Evolutionary conservation across 2,113 vertebrate species (phyloP), one percentile per base, ranked within the genome.

Genomic region (Prionailurus viverrinus): DNA sequence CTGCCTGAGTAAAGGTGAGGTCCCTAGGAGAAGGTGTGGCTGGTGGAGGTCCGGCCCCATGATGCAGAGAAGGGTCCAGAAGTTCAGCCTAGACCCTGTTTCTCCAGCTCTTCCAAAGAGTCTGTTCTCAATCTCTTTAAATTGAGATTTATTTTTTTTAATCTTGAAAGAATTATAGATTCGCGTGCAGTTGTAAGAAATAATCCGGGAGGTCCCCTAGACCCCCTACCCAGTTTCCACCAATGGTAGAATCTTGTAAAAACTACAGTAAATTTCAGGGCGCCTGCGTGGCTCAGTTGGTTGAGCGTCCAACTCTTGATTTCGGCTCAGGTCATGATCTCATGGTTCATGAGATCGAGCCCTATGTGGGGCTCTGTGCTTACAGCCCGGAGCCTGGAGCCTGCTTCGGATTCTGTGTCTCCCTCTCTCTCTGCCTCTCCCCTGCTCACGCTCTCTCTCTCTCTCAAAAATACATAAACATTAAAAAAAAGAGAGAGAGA

Each of bases 271-370:
- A 58, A 58, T 58, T 23, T 58, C 58, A 58, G 58, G 58, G 58
- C 2, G 7, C 19, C 19, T 23, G 58, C 19, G 0, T 0, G 21
- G 58, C 19, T 58, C 19, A 23, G 2, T 58, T 3, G 58, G 58
- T 21, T 58, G 19, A 58, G 21, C 8, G 58, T 58, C 58, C 16
- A 18, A 58, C 58, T 58, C 58, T 58, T 58, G 58, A 58, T 58
- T 58, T 58, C 19, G 7, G 19, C 58, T 23, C 58, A 9, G 58
- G 58, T 58, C 19, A 58, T 8, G 19, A 58, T 58, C 58, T 58
- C 16, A 14, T 55, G 55, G 55, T 19, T 55, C 55, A 1, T 55
- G 55, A 55, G 55, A 55, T 5, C 2, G 58, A 23, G 58, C 19
- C 58, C 19, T 1, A 1, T 7, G 6, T 58, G 2, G 18, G 58